Percentiles rank a stretch among this genome's conserved stretches.
Conservation (phyloP, 2,888 invertebrate species). For the Pyralis farinalis region DNA sequence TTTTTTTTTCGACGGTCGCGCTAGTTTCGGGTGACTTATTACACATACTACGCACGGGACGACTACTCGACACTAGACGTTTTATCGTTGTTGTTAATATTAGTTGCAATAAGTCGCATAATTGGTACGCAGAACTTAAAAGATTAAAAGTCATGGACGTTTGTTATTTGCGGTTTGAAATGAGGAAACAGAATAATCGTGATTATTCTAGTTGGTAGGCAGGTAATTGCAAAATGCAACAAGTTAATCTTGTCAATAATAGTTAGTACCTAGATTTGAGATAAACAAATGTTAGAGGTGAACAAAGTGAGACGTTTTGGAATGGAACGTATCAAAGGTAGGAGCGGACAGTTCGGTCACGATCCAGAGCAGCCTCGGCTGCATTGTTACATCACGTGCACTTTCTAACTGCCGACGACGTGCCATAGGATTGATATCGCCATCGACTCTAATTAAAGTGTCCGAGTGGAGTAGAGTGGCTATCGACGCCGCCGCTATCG, state of each 20-base stretch:
- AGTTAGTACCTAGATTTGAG: slow-evolving; percentile 6
- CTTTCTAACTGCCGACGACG: slow-evolving; percentile 61
- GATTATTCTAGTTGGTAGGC: slow-evolving; percentile 9
- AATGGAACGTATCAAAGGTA: slow-evolving; percentile 28
- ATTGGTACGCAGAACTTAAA: slow-evolving; percentile 15
- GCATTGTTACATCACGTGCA: slow-evolving; percentile 64
- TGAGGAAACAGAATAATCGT: slow-evolving; percentile 19
- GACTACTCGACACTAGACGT: slow-evolving; percentile 4
- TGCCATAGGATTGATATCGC: slow-evolving; percentile 61
- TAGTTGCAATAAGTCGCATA: slow-evolving; percentile 16
- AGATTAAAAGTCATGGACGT: slow-evolving; percentile 29
- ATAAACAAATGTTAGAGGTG: slow-evolving; percentile 7
- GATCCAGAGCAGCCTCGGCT: slow-evolving; percentile 40
- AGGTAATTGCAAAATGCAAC: slow-evolving; percentile 12
- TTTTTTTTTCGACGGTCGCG: no score
- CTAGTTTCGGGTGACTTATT: no score
- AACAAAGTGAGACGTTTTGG: slow-evolving; percentile 29
- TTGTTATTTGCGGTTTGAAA: slow-evolving; percentile 21
- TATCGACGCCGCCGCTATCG: slow-evolving; percentile 26
- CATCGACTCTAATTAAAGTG: slow-evolving; percentile 61
- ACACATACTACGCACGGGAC: slow-evolving; percentile 13
- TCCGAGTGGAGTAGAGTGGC: slow-evolving; percentile 38
- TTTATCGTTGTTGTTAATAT: slow-evolving; percentile 12
- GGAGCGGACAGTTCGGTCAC: slow-evolving; percentile 51
- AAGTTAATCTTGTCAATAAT: slow-evolving; percentile 10